Evolutionary conservation across 2,888 invertebrate genomes (phyloP).

Genomic region (Lasioglossum oenotherae): DNA sequence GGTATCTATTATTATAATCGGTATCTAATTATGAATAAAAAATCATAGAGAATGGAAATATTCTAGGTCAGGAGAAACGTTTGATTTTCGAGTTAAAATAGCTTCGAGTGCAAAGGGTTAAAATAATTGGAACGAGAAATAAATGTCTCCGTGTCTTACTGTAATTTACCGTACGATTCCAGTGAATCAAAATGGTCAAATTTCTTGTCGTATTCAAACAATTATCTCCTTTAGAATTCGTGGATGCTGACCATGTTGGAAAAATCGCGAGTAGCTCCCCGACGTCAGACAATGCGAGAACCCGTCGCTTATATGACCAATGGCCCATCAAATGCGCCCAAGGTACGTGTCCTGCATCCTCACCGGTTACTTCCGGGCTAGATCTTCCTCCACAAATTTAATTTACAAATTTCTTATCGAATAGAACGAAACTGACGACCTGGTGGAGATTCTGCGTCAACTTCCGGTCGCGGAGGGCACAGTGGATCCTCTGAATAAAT

Average conservation of each 20-base stretch:
- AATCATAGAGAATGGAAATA: too few species aligned
- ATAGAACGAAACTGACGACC: conserved; percentile 42
- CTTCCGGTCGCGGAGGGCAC: conserved; percentile 53
- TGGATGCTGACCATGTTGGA: conserved; percentile 42
- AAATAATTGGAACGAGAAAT: background rate
- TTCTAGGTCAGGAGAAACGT: too few species aligned
- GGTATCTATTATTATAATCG: too few species aligned
- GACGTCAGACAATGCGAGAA: background rate
- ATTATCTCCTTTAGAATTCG: conserved; percentile 23
- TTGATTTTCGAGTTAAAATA: too few species aligned
- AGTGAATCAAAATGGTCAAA: too few species aligned
- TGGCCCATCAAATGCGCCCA: background rate
- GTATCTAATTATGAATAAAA: too few species aligned
- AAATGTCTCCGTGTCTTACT: too few species aligned
- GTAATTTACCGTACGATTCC: too few species aligned
- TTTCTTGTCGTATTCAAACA: too few species aligned
- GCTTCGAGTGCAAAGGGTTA: background rate
- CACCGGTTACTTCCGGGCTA: background rate
- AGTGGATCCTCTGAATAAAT: background rate
- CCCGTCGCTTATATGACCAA: background rate
- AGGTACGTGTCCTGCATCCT: conserved; percentile 6
- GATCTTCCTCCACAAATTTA: background rate
- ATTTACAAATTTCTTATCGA: background rate
- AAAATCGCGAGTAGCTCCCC: background rate
- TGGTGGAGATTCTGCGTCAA: conserved; percentile 42